phyloP scores from a whole-genome alignment of 2,888 invertebrate genomes.

The Flexamia atlantica region DNA sequence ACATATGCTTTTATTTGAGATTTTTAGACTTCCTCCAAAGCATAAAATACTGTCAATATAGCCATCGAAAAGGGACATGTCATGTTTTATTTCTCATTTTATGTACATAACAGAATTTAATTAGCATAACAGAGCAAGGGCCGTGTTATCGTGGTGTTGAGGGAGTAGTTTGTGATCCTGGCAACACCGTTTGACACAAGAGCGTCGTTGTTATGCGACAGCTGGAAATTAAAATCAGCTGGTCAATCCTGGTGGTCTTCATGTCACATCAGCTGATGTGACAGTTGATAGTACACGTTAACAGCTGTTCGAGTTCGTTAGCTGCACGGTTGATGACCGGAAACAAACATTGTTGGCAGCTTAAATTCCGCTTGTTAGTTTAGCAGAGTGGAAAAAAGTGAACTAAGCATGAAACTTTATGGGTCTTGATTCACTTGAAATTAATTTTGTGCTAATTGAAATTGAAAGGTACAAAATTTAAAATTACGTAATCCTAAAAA shows the following conservation, averaged over 20 bases:
- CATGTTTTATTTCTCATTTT: no score
- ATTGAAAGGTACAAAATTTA: no score
- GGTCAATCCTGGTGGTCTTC: constrained; percentile 14
- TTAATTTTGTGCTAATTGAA: no score
- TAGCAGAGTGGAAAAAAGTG: no score
- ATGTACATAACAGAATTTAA: background rate
- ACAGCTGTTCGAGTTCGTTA: constrained; percentile 13
- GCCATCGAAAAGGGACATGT: no score
- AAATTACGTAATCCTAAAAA: no score
- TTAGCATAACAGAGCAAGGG: constrained; percentile 3
- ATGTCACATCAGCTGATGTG: constrained; percentile 10
- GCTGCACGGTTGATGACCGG: background rate
- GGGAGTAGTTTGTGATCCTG: background rate
- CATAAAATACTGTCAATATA: background rate
- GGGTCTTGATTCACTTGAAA: no score
- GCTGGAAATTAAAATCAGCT: constrained; percentile 31
- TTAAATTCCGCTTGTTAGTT: background rate
- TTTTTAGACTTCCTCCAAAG: no score
- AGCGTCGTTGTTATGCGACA: background rate
- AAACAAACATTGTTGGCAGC: constrained; percentile 8
- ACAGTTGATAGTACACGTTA: background rate
- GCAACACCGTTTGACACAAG: constrained; percentile 10
- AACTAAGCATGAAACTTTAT: no score
- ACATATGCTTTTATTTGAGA: no score
- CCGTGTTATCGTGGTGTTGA: background rate